Base-by-base conservation (phyloP, 2,113 vertebrate genomes). In the Alligator mississippiensis region DNA sequence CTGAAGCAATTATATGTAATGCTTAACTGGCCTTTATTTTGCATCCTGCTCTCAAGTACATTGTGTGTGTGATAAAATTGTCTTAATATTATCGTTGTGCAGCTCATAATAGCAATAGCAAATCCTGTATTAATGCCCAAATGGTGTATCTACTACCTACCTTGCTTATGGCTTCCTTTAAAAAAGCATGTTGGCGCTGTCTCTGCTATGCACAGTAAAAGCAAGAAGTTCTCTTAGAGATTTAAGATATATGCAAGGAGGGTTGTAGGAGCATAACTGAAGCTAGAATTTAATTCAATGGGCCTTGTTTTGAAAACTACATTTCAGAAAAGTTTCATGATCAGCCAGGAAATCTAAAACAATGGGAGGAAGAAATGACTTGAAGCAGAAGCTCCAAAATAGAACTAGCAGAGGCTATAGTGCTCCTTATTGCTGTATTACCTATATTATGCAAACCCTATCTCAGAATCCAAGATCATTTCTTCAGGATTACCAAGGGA, bases 401-500 rank as follows among this genome's bases (percentile, higher is more conserved):
- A 19, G 18, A 30, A 94, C 55, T 96, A 66, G 59, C 0, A 0
- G 12, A 79, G 77, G 63, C 80, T 93, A 74, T 90, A 28, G 82
- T 92, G 19, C 47, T 87, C 76, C 19, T 21, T 59, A 59, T 93
- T 89, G 77, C 91, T 89, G 60, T 90, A 47, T 47, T 47, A 47
- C 47, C 85, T 80, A 3, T 64, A 22, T 87, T 91, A 91, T 79
- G 84, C 70, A 92, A 77, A 90, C 88, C 86, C 58, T 92, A 1
- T 74, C 90, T 68, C 77, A 91, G 83, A 91, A 77, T 19, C 0
- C 1, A 86, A 54, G 30, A 2, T 87, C 76, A 80, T 88, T 80
- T 91, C 85, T 87, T 92, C 80, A 79, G 86, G 83, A 74, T 75
- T 87, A 95, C 91, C 92, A 95, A 78, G 66, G 76, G 21, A 57